A percentile compares a stretch with the other conserved stretches of the same genome.
phyloP scores from a whole-genome alignment of 2,888 invertebrate species.

The Macrophya alboannulata region DNA sequence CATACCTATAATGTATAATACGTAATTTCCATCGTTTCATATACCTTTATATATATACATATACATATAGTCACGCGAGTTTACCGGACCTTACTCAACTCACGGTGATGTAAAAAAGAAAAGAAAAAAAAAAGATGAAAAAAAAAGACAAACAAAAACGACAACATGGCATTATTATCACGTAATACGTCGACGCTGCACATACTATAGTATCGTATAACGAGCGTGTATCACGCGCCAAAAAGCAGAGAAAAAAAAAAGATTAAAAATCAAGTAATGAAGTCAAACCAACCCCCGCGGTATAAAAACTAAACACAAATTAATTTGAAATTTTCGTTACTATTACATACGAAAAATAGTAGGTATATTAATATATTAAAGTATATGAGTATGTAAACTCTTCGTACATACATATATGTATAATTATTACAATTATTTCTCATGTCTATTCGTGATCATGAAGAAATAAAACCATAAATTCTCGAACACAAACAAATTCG shows the following conservation, averaged over 20 bases:
- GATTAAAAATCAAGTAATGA: too few relatives aligned
- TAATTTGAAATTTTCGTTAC: not conserved
- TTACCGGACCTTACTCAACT: slow-evolving; percentile 35
- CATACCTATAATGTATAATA: not conserved
- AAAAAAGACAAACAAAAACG: not conserved
- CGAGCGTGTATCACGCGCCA: not conserved
- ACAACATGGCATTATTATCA: not conserved
- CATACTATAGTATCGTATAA: slow-evolving; percentile 11
- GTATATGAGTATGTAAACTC: not conserved
- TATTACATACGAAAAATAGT: not conserved
- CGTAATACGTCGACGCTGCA: slow-evolving; percentile 11
- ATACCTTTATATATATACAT: too few relatives aligned
- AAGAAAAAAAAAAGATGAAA: not conserved
- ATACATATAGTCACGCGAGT: not conserved
- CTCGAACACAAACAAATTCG: too few relatives aligned
- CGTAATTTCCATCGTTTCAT: slow-evolving; percentile 3
- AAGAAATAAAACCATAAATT: too few relatives aligned
- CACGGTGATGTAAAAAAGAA: not conserved
- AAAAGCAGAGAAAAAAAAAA: not conserved
- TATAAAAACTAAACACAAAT: not conserved
- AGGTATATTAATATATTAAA: not conserved
- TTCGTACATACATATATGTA: too few relatives aligned
- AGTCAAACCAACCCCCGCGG: not conserved
- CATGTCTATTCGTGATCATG: too few relatives aligned
- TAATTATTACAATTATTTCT: too few relatives aligned